Base-by-base conservation (phyloP, 1,140 invertebrate species). In the Oreohelix idahoensis region DNA sequence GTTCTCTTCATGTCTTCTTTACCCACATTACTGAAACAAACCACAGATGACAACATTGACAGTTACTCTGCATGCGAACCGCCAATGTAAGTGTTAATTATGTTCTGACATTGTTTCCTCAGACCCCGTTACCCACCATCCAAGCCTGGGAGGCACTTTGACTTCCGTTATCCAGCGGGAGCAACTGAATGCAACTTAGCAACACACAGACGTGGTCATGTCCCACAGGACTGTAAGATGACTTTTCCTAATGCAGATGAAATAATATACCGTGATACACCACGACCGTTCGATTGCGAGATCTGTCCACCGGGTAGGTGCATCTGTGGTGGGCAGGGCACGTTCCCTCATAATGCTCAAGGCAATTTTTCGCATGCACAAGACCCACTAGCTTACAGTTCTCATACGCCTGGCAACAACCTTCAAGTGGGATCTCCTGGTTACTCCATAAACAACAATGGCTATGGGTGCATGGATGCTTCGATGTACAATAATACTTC, bases 131-230 rank as follows among this genome's bases (percentile, higher is more conserved):
- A 76, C 45, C 38, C 74, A 53, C 74, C 74, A 39, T 45, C 42
- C 13, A 76, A 76, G 13, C 74, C 42, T 1, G 10, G 1, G 5
- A 45, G 45, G 11, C 74, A 76, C 29, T 76, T 51, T 49, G 74
- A 76, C 45, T 76, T n/a, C 45, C 74, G 74, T 4, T 76, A 76
- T 49, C 74, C 74, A 35, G n/a, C 32, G 20, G 74, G 74, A 35
- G 42, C n/a, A 35, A 49, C 74, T 36, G 63, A 32, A 66, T 66
- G 63, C 63, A 66, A 66, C 20, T 10, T 23, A 66, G 0, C 63
- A 66, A 32, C 29, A 32, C 63, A 66, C 63, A 66, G 63, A 66
- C 63, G 32, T 66, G 63, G 63, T n/a, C 63, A 66, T 66, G 63
- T 66, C 4, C 63, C 63, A 32, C 1, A 66, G 17, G 63, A 32